These are phyloP conservation scores for Lytechinus pictus DNA, from an alignment of 35 echinoderm and acorn worm species.

Conservation along the genomic window DNA sequence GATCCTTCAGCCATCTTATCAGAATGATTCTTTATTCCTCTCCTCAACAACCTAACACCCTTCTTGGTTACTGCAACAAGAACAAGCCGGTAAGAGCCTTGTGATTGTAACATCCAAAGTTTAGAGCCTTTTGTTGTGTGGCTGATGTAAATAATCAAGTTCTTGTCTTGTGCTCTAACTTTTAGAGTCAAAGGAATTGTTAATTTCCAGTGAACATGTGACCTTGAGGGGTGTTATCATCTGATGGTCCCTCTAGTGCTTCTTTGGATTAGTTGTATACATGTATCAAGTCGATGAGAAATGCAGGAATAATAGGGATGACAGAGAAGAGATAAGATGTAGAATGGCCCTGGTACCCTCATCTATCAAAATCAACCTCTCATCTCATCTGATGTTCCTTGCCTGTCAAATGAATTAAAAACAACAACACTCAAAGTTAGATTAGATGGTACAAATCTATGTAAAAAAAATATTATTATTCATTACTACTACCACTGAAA, in stretches of 20 bases:
- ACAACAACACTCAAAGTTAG: neutral
- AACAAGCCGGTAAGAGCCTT: neutral
- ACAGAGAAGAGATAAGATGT: too few relatives aligned
- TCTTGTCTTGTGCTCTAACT: neutral
- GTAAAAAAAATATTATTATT: too few relatives aligned
- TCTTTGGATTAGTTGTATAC: too few relatives aligned
- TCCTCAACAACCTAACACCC: neutral
- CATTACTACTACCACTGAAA: too few relatives aligned
- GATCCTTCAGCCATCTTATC: conserved; percentile 22
- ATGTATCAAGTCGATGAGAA: too few relatives aligned
- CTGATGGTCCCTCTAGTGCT: too few relatives aligned
- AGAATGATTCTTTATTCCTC: neutral
- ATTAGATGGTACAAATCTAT: too few relatives aligned
- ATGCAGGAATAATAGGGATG: too few relatives aligned
- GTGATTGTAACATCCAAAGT: neutral
- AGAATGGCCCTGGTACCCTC: neutral
- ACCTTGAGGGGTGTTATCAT: too few relatives aligned
- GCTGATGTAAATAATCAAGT: neutral
- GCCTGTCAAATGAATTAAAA: conserved; percentile 4
- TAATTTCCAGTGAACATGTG: too few relatives aligned
- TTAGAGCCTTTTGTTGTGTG: neutral
- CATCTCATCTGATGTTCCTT: neutral
- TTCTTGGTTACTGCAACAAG: neutral
- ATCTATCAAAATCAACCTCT: neutral
- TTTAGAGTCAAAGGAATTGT: neutral